Conservation (phyloP, 64 coral and sea anemone genomes). For the Actinia equina region DNA sequence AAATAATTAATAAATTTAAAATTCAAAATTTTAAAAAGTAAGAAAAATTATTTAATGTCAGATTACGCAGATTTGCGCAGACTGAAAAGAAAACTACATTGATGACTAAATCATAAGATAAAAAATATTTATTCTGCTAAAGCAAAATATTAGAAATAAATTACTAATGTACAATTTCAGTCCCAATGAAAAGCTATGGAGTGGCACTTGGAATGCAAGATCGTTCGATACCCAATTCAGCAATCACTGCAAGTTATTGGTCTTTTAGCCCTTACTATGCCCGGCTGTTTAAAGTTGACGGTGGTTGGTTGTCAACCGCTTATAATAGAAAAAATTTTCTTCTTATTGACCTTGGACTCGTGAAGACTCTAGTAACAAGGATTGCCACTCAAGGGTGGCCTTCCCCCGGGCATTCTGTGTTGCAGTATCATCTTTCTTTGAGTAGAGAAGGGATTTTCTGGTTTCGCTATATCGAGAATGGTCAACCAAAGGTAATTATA, state of each 20-base stretch:
- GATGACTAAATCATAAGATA: too few species aligned
- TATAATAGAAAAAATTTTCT: neutral
- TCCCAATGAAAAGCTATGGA: neutral
- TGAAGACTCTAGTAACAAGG: neutral
- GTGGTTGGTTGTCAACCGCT: neutral
- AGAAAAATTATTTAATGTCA: too few species aligned
- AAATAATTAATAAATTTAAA: too few species aligned
- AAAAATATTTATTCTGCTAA: too few species aligned
- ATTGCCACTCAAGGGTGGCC: neutral
- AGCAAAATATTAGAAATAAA: too few species aligned
- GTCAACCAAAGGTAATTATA: neutral
- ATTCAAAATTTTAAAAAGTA: too few species aligned
- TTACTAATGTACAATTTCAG: neutral
- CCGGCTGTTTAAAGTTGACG: neutral
- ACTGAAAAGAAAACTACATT: too few species aligned
- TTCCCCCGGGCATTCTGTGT: neutral
- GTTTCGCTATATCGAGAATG: neutral
- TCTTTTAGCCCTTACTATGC: neutral
- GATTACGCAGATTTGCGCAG: too few species aligned
- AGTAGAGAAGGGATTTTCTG: conserved; percentile 3
- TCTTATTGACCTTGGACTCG: conserved; percentile 5
- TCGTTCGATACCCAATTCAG: neutral
- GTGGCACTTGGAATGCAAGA: conserved; percentile 13
- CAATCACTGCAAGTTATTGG: conserved; percentile 5
- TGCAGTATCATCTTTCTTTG: neutral